Percentiles rank a stretch among this genome's conserved stretches.
Evolutionary conservation across 1,140 invertebrate genomes (phyloP).

Genomic region (Philotrypesis tridentata): DNA sequence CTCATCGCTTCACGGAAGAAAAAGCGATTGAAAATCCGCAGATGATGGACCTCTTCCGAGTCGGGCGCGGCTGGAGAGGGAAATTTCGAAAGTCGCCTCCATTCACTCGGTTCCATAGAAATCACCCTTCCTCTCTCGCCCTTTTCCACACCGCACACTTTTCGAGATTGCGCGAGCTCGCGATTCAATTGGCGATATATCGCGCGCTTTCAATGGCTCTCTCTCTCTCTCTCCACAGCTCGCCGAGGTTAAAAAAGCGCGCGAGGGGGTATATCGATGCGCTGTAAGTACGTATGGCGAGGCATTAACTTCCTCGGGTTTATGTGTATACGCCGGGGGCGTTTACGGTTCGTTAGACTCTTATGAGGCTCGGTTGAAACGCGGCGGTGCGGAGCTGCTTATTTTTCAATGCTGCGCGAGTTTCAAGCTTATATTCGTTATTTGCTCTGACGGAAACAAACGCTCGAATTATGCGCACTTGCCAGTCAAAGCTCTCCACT

Average conservation of each 20-base stretch:
- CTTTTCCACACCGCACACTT: background rate
- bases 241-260: background rate
- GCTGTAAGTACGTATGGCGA: background rate
- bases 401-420: background rate
- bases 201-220: background rate
- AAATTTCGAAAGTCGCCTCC: background rate
- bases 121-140: background rate
- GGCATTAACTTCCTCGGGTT: background rate
- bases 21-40: background rate
- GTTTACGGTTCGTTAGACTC: background rate
- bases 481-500: too few species aligned
- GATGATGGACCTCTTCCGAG: background rate
- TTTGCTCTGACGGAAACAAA: too few species aligned
- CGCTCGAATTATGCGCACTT: too few species aligned
- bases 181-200: constrained; percentile 10
- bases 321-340: too few species aligned
- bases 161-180: background rate
- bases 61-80: background rate
- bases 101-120: background rate
- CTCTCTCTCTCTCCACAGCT: background rate
- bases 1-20: too few species aligned
- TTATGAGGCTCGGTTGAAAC: background rate
- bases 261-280: background rate
- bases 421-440: background rate
- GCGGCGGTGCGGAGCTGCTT: background rate